A percentile compares a stretch with the other conserved stretches of the same genome.
These are phyloP conservation scores for Acanthisitta chloris DNA, from an alignment of 2,113 vertebrate genomes.

Conservation along the genomic window DNA sequence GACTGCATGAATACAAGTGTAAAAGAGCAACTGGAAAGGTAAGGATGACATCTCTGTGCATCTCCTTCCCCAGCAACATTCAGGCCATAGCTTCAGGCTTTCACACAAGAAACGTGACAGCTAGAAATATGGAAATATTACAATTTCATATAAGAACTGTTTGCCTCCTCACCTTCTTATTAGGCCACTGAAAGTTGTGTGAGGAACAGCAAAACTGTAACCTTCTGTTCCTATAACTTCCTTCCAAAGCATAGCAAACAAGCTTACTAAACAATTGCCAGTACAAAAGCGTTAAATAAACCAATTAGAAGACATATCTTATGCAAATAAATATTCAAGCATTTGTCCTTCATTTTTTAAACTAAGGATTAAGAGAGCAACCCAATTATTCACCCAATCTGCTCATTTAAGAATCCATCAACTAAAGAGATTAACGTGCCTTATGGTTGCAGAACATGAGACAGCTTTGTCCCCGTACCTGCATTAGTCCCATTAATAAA, in stretches of 20 bases:
- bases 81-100: neutral
- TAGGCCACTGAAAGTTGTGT: neutral
- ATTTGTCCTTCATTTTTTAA: constrained; percentile 71
- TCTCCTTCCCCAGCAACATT: neutral
- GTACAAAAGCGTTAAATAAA: constrained; percentile 57
- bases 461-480: constrained; percentile 49
- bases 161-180: neutral
- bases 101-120: neutral
- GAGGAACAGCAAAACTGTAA: neutral
- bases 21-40: neutral
- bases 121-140: neutral
- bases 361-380: constrained; percentile 66
- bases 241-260: neutral
- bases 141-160: neutral
- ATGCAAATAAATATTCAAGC: constrained; percentile 65
- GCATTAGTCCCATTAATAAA: constrained; percentile 59
- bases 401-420: constrained; percentile 70
- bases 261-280: constrained; percentile 7
- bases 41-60: neutral
- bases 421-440: constrained; percentile 67
- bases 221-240: neutral
- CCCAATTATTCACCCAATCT: constrained; percentile 72
- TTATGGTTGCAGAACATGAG: constrained; percentile 64
- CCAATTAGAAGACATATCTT: constrained; percentile 65
- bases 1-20: neutral